Percentiles rank a stretch among this genome's conserved stretches.
Evolutionary conservation across 2,113 vertebrate species (phyloP).

Genomic region (Nothocercus nigrocapillus): DNA sequence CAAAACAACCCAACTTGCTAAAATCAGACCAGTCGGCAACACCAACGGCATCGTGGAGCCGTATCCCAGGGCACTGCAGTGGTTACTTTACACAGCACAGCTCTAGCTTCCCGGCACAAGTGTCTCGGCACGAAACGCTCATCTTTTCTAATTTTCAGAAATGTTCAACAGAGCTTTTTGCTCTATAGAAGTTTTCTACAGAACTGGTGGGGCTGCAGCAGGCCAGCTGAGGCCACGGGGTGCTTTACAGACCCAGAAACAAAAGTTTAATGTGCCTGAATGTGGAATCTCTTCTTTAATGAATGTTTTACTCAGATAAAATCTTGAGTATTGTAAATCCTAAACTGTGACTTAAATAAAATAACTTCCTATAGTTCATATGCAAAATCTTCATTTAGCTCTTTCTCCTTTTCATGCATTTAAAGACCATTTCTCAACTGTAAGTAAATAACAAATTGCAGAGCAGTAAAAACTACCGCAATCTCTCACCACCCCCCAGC

Average conservation of each 20-base stretch:
- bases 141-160: background rate
- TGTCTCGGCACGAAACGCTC: background rate
- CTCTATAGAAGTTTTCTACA: background rate
- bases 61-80: background rate
- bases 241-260: background rate
- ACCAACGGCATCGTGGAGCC: background rate
- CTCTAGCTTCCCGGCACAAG: background rate
- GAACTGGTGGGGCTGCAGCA: background rate
- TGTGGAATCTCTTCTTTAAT: background rate
- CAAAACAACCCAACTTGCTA: background rate
- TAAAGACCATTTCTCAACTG: background rate
- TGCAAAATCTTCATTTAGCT: background rate
- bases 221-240: background rate
- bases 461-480: background rate
- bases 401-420: background rate
- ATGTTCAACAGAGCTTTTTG: background rate
- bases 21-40: background rate
- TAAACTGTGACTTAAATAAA: background rate
- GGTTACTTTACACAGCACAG: background rate
- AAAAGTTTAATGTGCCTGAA: background rate
- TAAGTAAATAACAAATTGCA: background rate
- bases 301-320: background rate
- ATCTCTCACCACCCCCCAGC: background rate
- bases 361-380: background rate
- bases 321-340: background rate